Base-by-base conservation (phyloP, 35 echinoderm and acorn worm genomes). In the Ophiothrix spiculata region DNA sequence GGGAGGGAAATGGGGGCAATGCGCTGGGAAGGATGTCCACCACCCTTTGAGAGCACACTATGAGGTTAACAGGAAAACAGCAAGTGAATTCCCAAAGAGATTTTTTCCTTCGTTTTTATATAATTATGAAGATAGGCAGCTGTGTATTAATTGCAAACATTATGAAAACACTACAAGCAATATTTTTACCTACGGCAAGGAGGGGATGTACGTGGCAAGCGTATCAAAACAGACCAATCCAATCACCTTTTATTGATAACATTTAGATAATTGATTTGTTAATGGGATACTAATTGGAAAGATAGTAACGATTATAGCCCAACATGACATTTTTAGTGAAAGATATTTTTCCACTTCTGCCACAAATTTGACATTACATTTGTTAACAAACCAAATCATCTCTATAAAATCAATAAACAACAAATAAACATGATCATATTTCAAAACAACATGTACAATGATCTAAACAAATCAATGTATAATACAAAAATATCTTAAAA, bases 261-360 rank as follows among this genome's bases (percentile, higher is more conserved):
- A 2, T 69, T 69, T 12, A 69, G 60, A n/a, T 69, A 69, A 69
- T 69, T 25, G 4, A 69, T 69, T n/a, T 69, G 25, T 69, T 69
- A 69, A 69, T 69, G 60, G 60, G 60, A 28, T 69, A 69, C 60
- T 69, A 69, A 69, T 69, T 69, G 60, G 60, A 28, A 69, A 69
- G 60, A 25, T 69, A 28, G 16, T 69, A 28, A 4, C 60, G 23
- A 54, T 11, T 54, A 54, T 54, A 11, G 21, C 8, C 45, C 45
- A 54, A 54, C 45, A 54, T 54, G 45, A 54, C 21, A 54, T 54
- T 21, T 11, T 54, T 8, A 54, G 45, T 11, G 21, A 54, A 11
- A 21, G n/a, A n/a, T n/a, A n/a, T n/a, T 54, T 54, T 54, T 21
- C 21, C 8, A 54, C 21, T 54, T 8, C 21, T 54, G 45, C 45